Conservation (phyloP, 2,113 vertebrate genomes). For the Aramus guarauna region DNA sequence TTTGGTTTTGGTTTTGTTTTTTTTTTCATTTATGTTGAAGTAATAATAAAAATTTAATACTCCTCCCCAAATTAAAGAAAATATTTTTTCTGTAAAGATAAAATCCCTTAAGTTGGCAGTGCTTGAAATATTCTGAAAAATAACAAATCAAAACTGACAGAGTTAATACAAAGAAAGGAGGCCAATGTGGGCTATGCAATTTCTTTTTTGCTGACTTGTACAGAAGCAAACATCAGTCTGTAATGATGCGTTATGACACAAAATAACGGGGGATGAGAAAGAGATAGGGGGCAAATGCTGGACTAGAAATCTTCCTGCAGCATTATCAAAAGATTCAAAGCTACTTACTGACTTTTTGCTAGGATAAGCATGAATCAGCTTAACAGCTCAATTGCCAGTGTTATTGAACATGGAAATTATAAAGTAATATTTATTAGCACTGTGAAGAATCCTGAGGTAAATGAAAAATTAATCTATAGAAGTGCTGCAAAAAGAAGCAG, state of each 20-base stretch:
- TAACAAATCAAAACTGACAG: slow-evolving; percentile 66
- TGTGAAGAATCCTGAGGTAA: slow-evolving; percentile 4
- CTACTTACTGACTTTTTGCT: neutral
- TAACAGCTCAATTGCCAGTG: slow-evolving; percentile 55
- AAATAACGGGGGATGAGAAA: slow-evolving; percentile 37
- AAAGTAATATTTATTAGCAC: neutral
- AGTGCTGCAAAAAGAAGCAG: neutral
- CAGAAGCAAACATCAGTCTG: slow-evolving; percentile 34
- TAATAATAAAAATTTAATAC: neutral
- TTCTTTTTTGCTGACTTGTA: slow-evolving; percentile 66
- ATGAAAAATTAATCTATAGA: slow-evolving; percentile 26
- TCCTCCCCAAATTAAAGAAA: neutral
- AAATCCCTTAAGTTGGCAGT: neutral
- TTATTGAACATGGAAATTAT: slow-evolving; percentile 22
- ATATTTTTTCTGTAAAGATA: neutral
- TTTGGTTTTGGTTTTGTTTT: too few relatives aligned
- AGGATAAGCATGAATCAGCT: slow-evolving; percentile 45
- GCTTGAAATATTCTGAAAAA: slow-evolving; percentile 37
- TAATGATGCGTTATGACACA: slow-evolving; percentile 66
- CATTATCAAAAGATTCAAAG: slow-evolving; percentile 60
- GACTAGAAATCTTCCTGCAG: slow-evolving; percentile 32
- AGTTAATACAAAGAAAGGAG: slow-evolving; percentile 59
- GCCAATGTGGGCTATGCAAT: slow-evolving; percentile 20
- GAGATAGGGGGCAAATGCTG: neutral
- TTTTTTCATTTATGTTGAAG: neutral